Percentiles rank a stretch among this genome's conserved stretches.
Conservation (phyloP, 37 sponge, comb jelly and placozoan species). For the Beroe ovata region DNA sequence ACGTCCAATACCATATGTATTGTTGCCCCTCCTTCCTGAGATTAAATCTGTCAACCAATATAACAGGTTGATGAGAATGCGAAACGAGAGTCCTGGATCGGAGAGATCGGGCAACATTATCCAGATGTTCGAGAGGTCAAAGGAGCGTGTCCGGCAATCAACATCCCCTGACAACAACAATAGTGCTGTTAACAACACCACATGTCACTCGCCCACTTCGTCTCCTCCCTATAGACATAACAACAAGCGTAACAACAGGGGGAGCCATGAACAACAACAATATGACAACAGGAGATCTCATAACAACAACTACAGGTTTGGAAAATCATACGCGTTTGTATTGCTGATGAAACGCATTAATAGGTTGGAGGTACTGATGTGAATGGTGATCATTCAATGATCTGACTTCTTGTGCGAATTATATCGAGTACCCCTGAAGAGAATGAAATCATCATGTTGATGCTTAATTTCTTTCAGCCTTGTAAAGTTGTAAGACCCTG, state of each 20-base stretch:
- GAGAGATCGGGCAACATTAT: conserved; percentile 20
- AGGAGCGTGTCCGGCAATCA: conserved; percentile 29
- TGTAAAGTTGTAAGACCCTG: too few species aligned
- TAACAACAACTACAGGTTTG: conserved; percentile 9
- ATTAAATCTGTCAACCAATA: too few species aligned
- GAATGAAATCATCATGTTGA: too few species aligned
- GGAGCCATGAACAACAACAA: neutral
- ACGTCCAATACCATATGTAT: too few species aligned
- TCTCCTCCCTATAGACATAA: conserved; percentile 24
- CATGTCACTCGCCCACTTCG: neutral
- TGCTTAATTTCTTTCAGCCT: too few species aligned
- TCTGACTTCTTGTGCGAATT: too few species aligned
- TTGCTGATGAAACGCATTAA: too few species aligned
- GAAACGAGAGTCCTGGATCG: conserved; percentile 35
- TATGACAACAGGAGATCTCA: neutral
- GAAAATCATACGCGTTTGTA: too few species aligned
- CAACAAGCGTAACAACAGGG: conserved; percentile 15
- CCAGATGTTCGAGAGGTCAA: conserved; percentile 40
- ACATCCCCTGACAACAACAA: neutral
- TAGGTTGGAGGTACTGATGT: too few species aligned
- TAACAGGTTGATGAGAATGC: neutral
- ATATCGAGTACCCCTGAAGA: too few species aligned
- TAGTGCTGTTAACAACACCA: neutral
- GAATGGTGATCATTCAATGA: too few species aligned
- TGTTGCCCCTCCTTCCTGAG: too few species aligned